Conservation (phyloP, 2,888 invertebrate genomes). For the Craniophora ligustri region DNA sequence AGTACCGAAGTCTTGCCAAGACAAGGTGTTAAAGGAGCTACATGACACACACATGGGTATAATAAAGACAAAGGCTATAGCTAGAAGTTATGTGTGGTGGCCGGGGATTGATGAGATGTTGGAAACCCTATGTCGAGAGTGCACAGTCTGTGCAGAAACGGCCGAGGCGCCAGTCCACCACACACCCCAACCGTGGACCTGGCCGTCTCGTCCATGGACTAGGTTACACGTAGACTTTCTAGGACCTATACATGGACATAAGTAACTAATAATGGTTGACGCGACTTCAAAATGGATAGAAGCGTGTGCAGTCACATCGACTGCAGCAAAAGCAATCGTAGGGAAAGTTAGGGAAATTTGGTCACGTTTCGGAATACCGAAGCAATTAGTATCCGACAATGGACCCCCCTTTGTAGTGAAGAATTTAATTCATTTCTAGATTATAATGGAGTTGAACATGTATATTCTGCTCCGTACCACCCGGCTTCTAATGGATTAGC, state of each 20-base stretch:
- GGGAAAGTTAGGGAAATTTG: too few relatives aligned
- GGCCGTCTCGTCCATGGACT: not conserved
- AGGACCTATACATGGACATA: not conserved
- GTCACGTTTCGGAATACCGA: too few relatives aligned
- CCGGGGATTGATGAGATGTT: slow-evolving; percentile 17
- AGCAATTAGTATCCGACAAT: too few relatives aligned
- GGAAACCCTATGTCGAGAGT: not conserved
- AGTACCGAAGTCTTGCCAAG: slow-evolving; percentile 5
- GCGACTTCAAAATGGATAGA: not conserved
- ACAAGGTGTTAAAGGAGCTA: slow-evolving; percentile 10
- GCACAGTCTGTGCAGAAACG: not conserved
- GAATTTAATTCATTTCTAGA: too few relatives aligned
- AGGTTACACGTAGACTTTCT: not conserved
- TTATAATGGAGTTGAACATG: too few relatives aligned
- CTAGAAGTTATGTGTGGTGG: slow-evolving; percentile 38
- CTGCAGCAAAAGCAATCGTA: too few relatives aligned
- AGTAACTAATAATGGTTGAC: not conserved
- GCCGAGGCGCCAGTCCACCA: not conserved
- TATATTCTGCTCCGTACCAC: too few relatives aligned
- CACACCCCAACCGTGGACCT: not conserved
- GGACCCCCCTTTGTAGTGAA: too few relatives aligned
- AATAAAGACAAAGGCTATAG: slow-evolving; percentile 30
- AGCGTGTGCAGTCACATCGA: too few relatives aligned
- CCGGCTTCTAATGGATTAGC: too few relatives aligned
- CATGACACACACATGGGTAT: slow-evolving; percentile 38